A percentile compares a stretch with the other conserved stretches of the same genome.
Conservation (phyloP, 2,797 vertebrate species). For the Lycodopsis pacificus region DNA sequence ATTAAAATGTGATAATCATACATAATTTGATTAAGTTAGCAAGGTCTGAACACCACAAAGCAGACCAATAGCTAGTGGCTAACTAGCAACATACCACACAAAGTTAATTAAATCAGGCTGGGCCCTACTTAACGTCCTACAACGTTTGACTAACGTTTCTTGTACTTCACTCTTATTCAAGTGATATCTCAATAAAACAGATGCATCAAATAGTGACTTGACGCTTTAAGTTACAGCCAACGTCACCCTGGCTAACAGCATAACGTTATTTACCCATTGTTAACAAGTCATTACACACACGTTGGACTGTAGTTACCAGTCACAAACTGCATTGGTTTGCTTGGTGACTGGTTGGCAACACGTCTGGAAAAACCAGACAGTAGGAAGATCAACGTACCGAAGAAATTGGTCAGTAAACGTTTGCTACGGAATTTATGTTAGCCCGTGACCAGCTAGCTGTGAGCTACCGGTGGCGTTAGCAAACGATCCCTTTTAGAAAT, state of each 20-base stretch:
- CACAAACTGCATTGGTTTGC: not conserved
- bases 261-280: constrained; percentile 50
- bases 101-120: constrained; percentile 57
- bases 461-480: constrained; percentile 67
- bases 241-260: constrained; percentile 52
- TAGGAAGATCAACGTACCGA: constrained; percentile 9
- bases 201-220: constrained; percentile 35
- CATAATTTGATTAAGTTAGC: constrained; percentile 5
- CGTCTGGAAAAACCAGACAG: not conserved
- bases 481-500: constrained; percentile 40
- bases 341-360: not conserved
- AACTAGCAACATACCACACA: constrained; percentile 65
- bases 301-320: not conserved
- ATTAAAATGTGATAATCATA: not conserved
- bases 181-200: not conserved
- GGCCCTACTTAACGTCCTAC: constrained; percentile 16
- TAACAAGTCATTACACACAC: constrained; percentile 28
- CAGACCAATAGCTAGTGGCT: constrained; percentile 54
- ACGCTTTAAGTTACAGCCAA: constrained; percentile 66
- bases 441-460: constrained; percentile 62
- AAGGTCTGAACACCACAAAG: constrained; percentile 59
- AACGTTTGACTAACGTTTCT: not conserved
- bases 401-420: constrained; percentile 36
- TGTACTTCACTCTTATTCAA: not conserved
- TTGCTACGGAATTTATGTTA: constrained; percentile 65